Conservation (phyloP, 2,888 invertebrate genomes). For the Caenorhabditis sulstoni region DNA sequence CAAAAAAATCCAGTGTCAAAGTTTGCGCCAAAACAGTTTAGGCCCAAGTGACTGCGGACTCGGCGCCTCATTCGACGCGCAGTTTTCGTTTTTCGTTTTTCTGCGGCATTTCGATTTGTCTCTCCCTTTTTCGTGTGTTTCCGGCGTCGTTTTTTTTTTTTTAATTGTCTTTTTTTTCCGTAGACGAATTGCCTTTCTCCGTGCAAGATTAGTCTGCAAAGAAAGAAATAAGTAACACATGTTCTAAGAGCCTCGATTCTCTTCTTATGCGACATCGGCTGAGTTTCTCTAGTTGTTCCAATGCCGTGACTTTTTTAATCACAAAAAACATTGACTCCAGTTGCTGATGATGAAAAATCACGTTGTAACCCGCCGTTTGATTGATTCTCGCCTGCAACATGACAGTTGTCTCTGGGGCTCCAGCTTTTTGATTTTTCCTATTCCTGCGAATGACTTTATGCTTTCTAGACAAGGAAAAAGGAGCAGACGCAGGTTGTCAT, state of each 20-base stretch:
- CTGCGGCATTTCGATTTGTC: not conserved
- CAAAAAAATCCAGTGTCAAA: constrained; percentile 27
- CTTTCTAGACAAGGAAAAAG: not conserved
- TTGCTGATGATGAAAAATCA: constrained; percentile 13
- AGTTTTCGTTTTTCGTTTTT: constrained; percentile 8
- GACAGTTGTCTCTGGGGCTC: no score
- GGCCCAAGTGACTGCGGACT: constrained; percentile 18
- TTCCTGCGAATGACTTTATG: not conserved
- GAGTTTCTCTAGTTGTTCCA: no score
- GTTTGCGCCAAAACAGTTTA: constrained; percentile 33
- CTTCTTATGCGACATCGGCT: not conserved
- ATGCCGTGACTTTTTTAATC: not conserved
- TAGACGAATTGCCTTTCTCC: not conserved
- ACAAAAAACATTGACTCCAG: not conserved
- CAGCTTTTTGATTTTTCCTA: no score
- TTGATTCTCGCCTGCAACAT: constrained; percentile 40
- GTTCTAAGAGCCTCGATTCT: not conserved
- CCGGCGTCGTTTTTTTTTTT: not conserved
- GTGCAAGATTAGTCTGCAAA: no score
- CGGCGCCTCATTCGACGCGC: constrained; percentile 30
- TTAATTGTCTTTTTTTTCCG: constrained; percentile 1
- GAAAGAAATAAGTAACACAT: no score
- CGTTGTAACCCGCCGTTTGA: constrained; percentile 34
- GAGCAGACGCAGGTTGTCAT: not conserved
- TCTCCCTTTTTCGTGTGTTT: constrained; percentile 2